Evolutionary conservation across 1,140 invertebrate genomes (phyloP).

Genomic region (Probaryconus sp.): DNA sequence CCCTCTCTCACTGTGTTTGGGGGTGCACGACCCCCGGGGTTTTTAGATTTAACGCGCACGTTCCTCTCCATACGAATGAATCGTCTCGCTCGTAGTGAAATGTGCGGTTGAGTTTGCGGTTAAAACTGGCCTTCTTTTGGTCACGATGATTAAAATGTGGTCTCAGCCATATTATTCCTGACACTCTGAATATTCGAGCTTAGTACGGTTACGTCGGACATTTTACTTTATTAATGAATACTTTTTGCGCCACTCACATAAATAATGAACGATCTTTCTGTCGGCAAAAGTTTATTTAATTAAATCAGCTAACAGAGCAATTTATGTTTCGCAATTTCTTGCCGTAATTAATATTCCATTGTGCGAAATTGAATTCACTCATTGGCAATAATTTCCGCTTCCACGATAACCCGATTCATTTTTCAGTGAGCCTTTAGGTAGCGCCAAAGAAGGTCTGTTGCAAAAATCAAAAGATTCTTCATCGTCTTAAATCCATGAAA

Average conservation of each 20-base stretch:
- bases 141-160: conserved; percentile 18
- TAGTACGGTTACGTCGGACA: conserved; percentile 1
- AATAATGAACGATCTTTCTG: no score
- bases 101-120: conserved; percentile 13
- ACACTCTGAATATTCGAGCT: conserved; percentile 10
- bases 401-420: conserved; percentile 4
- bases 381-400: not conserved
- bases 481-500: conserved; percentile 23
- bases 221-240: not conserved
- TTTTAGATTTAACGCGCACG: conserved; percentile 33
- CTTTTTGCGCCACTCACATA: no score
- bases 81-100: conserved; percentile 15
- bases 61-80: conserved; percentile 23
- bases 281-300: no score
- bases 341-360: no score
- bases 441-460: conserved; percentile 13
- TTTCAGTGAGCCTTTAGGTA: conserved; percentile 5
- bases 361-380: no score
- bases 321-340: no score
- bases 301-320: no score
- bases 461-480: conserved; percentile 14
- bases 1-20: conserved; percentile 4
- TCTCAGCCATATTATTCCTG: conserved; percentile 12
- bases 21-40: conserved; percentile 13
- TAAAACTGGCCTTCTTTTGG: conserved; percentile 22